Evolutionary conservation across 1,140 invertebrate genomes (phyloP), one percentile per base, ranked within the genome.

Genomic region (Helicoverpa armigera): DNA sequence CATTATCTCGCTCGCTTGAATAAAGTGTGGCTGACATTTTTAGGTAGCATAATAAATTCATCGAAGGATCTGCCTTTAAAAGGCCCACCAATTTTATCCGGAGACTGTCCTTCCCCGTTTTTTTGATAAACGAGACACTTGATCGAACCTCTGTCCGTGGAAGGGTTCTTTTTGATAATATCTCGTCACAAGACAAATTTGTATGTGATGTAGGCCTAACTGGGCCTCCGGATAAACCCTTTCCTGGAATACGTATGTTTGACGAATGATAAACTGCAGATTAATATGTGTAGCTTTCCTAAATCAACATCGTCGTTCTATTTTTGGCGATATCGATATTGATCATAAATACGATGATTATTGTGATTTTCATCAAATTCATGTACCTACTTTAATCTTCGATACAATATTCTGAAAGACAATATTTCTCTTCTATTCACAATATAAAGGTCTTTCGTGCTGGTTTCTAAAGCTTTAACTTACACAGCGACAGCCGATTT

Each of bases 151-250:
- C 80, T 73, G 74, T 77, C 63, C 51, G 35, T 14, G 23, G 67
- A 73, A 79, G 88, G 86, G 80, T 80, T 78, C 83, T 89, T 85
- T 85, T 88, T 87, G 91, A 93, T 91, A 89, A 90, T 90, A 92
- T 93, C 90, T 91, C 83, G 88, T 89, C 87, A 86, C 81, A 65
- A 85, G 90, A 91, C 90, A 91, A 91, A 93, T 92, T 90, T 90
- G 85, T 87, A 83, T 88, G 87, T 89, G 87, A 88, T 87, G 82
- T 85, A 80, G 88, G 87, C 85, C 85, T 82, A 87, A 85, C 81
- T 81, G 74, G 51, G 4, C 73, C 51, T 14, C 84, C 61, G 43
- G 84, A 87, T 86, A 85, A 87, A 80, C 80, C 77, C 79, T 56
- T 54, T 79, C 43, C 74, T 14, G 60, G 53, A 48, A 69, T 11